Percentiles rank a stretch among this genome's conserved stretches.
Conservation (phyloP, 2,797 vertebrate genomes). For the Distichodus sexfasciatus region DNA sequence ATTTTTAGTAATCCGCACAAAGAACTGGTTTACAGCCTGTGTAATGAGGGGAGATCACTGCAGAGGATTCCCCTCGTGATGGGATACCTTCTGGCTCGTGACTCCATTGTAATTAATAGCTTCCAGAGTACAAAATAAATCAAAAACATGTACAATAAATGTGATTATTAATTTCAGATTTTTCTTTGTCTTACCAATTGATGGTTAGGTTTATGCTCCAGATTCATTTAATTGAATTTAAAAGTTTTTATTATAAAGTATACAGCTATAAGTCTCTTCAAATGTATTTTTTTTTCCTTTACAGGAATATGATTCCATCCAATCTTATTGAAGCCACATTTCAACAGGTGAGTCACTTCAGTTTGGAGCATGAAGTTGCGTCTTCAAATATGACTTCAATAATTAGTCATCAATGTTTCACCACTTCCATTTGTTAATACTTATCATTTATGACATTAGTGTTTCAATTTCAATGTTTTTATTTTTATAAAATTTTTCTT, state of each 20-base stretch:
- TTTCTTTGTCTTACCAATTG: too few species aligned
- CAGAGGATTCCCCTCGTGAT: conserved; percentile 48
- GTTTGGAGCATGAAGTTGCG: background rate
- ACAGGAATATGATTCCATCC: conserved; percentile 89
- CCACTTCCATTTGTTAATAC: too few species aligned
- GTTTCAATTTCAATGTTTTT: too few species aligned
- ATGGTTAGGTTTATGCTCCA: too few species aligned
- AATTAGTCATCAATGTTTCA: too few species aligned
- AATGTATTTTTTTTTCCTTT: background rate
- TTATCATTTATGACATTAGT: too few species aligned
- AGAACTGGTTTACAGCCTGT: conserved; percentile 64
- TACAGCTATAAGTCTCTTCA: background rate
- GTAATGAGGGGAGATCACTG: conserved; percentile 23
- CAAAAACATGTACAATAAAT: too few species aligned
- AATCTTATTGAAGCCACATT: conserved; percentile 88
- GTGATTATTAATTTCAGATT: background rate
- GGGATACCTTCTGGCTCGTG: conserved; percentile 14
- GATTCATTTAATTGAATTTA: too few species aligned
- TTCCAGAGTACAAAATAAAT: background rate
- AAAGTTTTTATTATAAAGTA: too few species aligned
- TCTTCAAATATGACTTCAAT: too few species aligned
- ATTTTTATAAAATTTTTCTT: too few species aligned
- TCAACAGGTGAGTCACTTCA: conserved; percentile 76
- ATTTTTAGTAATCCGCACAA: conserved; percentile 71
- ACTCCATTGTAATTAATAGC: background rate